Base-by-base conservation (phyloP, 2,113 vertebrate species). In the Astatoreochromis straeleni region DNA sequence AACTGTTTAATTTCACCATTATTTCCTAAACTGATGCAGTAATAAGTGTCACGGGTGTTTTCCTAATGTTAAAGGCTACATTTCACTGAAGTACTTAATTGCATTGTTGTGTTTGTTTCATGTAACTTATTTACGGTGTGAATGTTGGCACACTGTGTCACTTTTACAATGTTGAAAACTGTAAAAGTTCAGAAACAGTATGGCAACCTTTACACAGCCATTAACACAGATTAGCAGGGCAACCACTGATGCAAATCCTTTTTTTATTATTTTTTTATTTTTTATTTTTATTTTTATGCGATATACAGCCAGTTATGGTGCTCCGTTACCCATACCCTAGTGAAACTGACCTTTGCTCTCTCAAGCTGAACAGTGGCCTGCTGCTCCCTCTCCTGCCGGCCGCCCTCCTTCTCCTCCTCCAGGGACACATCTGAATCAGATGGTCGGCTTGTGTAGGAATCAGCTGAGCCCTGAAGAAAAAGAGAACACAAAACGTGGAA, bases 351-450 rank as follows among this genome's bases (percentile, higher is more conserved):
- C 97, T 99, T 99, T 17, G 98, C 98, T 94, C 98, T 98, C 93
- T 99, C 98, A 0, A 99, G 97, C 92, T 99, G 98, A 79, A 98
- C 96, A 2, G 98, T 96, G 12, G 98, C 98, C 93, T 99, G 98
- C 90, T 99, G 98, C 87, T 99, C 98, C 92, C 97, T 96, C 93
- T 99, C 98, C 88, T 99, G 98, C 80, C 96, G 97, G 86, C 98
- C 98, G 2, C 97, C 97, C 97, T 99, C 98, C 95, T 98, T 97
- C 86, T 99, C 98, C 93, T 99, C 98, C 92, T 99, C 98, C 97
- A 99, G 92, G 90, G 98, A 99, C 89, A 98, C 98, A 97, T 99
- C 98, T 7, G 98, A 99, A 96, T 99, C 98, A n/a, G 98, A 99
- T 3, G 98, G 98, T 95, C 98, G 98, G 97, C 98, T 99, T 85